Conservation (phyloP, 2,888 invertebrate genomes). For the Tiphia femorata region DNA sequence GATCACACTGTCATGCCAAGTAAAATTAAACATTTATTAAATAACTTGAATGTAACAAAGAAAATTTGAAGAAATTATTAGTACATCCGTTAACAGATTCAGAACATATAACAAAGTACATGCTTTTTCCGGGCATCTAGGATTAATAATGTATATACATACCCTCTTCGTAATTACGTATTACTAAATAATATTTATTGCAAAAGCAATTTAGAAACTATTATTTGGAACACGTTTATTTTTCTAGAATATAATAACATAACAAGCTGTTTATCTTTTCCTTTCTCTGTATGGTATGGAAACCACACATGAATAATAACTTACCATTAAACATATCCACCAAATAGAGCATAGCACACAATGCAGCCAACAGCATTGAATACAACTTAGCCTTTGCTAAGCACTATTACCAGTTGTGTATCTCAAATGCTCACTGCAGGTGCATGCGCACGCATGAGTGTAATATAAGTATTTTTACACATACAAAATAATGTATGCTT, state of each 20-base stretch:
- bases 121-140: too few relatives aligned
- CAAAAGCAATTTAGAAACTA: too few relatives aligned
- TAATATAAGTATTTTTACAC: too few relatives aligned
- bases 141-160: too few relatives aligned
- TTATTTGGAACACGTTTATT: too few relatives aligned
- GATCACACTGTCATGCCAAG: neutral
- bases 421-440: slow-evolving; percentile 29
- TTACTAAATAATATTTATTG: too few relatives aligned
- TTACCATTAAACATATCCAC: slow-evolving; percentile 34
- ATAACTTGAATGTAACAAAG: neutral
- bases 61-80: neutral
- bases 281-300: slow-evolving; percentile 28
- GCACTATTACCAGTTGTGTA: slow-evolving; percentile 46
- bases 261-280: slow-evolving; percentile 27
- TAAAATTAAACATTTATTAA: too few relatives aligned
- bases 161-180: too few relatives aligned
- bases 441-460: slow-evolving; percentile 23
- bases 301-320: slow-evolving; percentile 32
- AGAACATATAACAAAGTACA: neutral
- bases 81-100: neutral
- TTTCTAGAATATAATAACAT: slow-evolving; percentile 1
- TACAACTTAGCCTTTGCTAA: slow-evolving; percentile 50
- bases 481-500: slow-evolving; percentile 27
- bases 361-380: slow-evolving; percentile 56
- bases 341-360: slow-evolving; percentile 40